phyloP scores from a whole-genome alignment of 2,797 vertebrate genomes.

The Masticophis lateralis region DNA sequence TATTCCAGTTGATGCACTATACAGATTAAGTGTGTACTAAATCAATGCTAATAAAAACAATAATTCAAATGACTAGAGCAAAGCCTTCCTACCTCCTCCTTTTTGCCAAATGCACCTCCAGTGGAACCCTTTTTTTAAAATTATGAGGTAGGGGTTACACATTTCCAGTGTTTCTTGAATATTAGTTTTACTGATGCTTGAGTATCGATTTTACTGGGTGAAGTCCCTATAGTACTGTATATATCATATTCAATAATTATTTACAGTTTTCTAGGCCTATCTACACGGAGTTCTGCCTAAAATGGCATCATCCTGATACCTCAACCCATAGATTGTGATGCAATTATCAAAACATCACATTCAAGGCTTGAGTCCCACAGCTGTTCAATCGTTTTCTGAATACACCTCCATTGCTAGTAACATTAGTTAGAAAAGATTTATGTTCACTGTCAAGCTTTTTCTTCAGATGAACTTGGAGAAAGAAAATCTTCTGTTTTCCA shows the following conservation, averaged over 20 bases:
- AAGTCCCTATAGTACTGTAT: conserved; percentile 53
- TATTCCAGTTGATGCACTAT: neutral
- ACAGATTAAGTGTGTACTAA: conserved; percentile 36
- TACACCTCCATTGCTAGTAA: neutral
- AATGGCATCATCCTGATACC: conserved; percentile 18
- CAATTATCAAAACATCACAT: neutral
- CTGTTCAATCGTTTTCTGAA: conserved; percentile 35
- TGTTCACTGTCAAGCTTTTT: conserved; percentile 32
- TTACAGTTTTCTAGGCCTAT: conserved; percentile 51
- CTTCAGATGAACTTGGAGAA: conserved; percentile 23
- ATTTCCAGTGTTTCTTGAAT: conserved; percentile 25
- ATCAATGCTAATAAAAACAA: conserved; percentile 49
- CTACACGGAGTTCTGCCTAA: conserved; percentile 16
- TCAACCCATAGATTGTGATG: neutral
- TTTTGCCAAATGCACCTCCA: neutral
- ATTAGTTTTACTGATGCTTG: conserved; percentile 34
- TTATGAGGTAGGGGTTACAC: neutral
- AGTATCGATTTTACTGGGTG: neutral
- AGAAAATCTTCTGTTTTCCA: conserved; percentile 33
- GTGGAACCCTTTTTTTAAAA: neutral
- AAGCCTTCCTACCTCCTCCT: accelerated
- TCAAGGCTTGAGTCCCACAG: conserved; percentile 7
- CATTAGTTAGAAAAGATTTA: conserved; percentile 35
- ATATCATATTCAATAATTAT: conserved; percentile 48
- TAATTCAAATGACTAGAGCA: conserved; percentile 6